These are phyloP conservation scores for Tetragnatha versicolor DNA, from an alignment of 1,140 invertebrate species.

Conservation along the genomic window DNA sequence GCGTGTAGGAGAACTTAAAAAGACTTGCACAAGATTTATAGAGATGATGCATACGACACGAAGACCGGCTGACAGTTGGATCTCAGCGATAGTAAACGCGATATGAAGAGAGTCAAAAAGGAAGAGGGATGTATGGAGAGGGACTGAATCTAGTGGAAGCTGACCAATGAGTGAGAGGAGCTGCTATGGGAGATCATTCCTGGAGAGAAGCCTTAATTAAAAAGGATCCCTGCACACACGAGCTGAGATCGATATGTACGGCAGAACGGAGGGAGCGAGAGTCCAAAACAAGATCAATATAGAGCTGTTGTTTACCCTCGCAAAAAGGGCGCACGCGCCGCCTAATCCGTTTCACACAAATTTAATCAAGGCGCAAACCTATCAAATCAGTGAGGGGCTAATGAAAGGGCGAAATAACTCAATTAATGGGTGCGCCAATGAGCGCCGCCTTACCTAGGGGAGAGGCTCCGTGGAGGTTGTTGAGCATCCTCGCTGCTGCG, in stretches of 20 bases:
- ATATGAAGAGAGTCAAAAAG: no score
- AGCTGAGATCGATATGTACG: conserved; percentile 10
- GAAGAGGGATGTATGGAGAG: no score
- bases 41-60: no score
- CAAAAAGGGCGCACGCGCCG: conserved; percentile 29
- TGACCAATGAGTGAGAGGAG: no score
- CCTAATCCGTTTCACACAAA: conserved; percentile 59
- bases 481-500: conserved; percentile 49
- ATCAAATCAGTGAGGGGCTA: conserved; percentile 57
- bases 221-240: no score
- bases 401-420: conserved; percentile 57
- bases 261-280: background rate
- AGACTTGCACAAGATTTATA: no score
- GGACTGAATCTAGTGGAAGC: no score
- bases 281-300: conserved; percentile 13
- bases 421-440: conserved; percentile 57
- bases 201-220: no score
- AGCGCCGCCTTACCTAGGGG: background rate
- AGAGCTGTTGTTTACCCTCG: conserved; percentile 5
- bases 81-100: no score
- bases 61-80: no score
- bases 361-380: conserved; percentile 58
- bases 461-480: conserved; percentile 48
- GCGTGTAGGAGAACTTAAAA: no score
- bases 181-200: no score